Evolutionary conservation across 2,797 vertebrate genomes (phyloP).

Genomic region (Silurus lanzhouensis): DNA sequence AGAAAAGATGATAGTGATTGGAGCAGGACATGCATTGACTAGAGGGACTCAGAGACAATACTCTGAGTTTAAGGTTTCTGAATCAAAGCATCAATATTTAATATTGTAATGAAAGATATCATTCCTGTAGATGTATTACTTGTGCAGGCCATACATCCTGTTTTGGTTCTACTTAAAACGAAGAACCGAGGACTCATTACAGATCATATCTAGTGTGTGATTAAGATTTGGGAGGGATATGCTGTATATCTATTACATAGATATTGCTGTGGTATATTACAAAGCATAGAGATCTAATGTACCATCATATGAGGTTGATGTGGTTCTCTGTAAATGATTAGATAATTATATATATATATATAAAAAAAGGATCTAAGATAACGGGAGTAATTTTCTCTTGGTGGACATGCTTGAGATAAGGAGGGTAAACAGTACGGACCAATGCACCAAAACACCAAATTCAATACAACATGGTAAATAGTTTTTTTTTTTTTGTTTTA

Average conservation of each 20-base stretch:
- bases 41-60: conserved; percentile 18
- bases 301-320: conserved; percentile 14
- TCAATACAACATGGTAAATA: conserved; percentile 58
- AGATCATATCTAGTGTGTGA: conserved; percentile 21
- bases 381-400: conserved; percentile 45
- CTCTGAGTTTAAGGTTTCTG: conserved; percentile 31
- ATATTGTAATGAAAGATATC: conserved; percentile 37
- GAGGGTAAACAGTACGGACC: conserved; percentile 34
- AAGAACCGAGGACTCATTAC: conserved; percentile 15
- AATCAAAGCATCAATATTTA: conserved; percentile 38
- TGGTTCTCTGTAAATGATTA: conserved; percentile 39
- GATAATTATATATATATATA: conserved; percentile 44
- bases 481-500: conserved; percentile 47
- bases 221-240: conserved; percentile 10
- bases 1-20: conserved; percentile 52
- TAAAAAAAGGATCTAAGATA: conserved; percentile 45
- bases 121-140: conserved; percentile 21
- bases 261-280: conserved; percentile 48
- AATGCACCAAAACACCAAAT: conserved; percentile 52
- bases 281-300: conserved; percentile 42
- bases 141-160: background rate
- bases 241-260: conserved; percentile 24
- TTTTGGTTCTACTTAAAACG: conserved; percentile 4
- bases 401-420: conserved; percentile 38
- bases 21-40: conserved; percentile 29